Evolutionary conservation across 2,888 invertebrate species (phyloP).

Genomic region (Sesamia inferens): DNA sequence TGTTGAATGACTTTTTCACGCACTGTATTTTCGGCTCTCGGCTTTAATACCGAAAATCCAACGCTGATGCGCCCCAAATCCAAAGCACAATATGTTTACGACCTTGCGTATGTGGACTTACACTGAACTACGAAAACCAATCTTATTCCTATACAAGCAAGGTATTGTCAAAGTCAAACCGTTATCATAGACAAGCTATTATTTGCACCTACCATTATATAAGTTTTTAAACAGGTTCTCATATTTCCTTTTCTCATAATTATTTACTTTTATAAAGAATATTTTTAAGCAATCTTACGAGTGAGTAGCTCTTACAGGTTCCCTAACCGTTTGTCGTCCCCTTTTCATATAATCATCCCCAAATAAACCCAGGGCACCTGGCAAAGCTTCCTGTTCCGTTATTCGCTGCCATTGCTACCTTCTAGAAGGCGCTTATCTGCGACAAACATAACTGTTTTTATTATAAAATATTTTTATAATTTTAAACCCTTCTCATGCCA

Average conservation of each 20-base stretch:
- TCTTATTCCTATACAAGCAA: neutral
- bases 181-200: neutral
- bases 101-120: neutral
- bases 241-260: neutral
- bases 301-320: constrained; percentile 49
- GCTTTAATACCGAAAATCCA: no score
- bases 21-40: neutral
- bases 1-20: neutral
- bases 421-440: constrained; percentile 40
- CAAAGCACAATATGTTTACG: neutral
- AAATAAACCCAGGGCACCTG: constrained; percentile 36
- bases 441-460: constrained; percentile 47
- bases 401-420: constrained; percentile 61
- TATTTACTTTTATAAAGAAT: constrained; percentile 21
- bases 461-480: constrained; percentile 46
- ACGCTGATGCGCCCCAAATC: neutral
- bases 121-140: neutral
- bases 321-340: constrained; percentile 30
- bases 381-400: constrained; percentile 49
- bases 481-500: constrained; percentile 37
- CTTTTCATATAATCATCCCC: constrained; percentile 26
- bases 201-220: neutral
- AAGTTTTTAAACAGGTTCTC: neutral
- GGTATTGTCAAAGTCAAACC: neutral
- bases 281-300: constrained; percentile 30